Conservation (phyloP, 2,797 vertebrate genomes). For the Heterohyrax brucei region DNA sequence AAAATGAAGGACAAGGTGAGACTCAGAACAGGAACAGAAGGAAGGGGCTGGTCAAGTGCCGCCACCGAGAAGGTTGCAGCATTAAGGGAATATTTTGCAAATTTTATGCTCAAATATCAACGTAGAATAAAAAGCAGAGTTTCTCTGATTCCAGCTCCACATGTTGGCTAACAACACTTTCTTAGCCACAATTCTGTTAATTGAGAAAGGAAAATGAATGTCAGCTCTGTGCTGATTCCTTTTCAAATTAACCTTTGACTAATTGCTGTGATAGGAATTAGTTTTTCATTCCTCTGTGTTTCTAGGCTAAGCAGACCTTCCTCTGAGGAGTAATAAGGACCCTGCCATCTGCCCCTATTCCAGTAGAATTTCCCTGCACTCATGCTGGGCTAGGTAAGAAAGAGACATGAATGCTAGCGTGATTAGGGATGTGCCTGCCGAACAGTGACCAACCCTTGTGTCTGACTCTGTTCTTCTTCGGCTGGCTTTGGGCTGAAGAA, state of each 20-base stretch:
- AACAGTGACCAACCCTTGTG: not conserved
- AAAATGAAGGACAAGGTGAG: conserved; percentile 49
- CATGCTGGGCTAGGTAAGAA: rapidly evolving
- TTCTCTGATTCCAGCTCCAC: not conserved
- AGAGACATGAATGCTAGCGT: not conserved
- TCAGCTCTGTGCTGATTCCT: not conserved
- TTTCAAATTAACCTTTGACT: conserved; percentile 41
- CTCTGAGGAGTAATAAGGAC: not conserved
- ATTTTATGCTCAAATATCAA: not conserved
- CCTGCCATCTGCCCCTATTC: not conserved
- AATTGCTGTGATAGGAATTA: not conserved
- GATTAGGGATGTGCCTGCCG: not conserved
- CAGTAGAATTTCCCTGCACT: not conserved
- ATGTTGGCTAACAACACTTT: not conserved
- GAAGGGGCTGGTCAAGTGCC: not conserved
- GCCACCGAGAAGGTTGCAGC: not conserved
- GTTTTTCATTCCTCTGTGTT: not conserved
- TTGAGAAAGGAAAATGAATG: conserved; percentile 20
- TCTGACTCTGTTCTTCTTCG: not conserved
- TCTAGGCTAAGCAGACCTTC: not conserved
- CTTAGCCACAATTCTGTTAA: not conserved
- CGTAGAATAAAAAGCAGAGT: not conserved
- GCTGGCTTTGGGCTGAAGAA: not conserved
- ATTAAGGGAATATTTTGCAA: not conserved
- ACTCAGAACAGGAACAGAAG: rapidly evolving